These are phyloP conservation scores for Erpetoichthys calabaricus DNA, from an alignment of 2,797 vertebrate species.

Conservation along the genomic window DNA sequence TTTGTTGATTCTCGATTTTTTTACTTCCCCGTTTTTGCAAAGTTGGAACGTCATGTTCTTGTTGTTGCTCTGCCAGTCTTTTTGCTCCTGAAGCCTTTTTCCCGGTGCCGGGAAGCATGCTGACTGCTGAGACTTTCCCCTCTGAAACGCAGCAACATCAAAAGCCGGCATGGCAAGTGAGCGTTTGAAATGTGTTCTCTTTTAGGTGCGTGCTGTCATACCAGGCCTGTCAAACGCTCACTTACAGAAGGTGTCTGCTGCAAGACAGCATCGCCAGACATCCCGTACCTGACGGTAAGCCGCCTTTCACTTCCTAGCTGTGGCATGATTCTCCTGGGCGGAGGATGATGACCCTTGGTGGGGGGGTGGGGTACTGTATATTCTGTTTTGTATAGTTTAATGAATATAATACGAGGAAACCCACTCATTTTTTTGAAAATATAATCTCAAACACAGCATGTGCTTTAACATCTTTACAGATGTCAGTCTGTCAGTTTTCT, in stretches of 20 bases:
- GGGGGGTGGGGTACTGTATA: no score
- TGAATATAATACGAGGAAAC: no score
- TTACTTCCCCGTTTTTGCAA: background rate
- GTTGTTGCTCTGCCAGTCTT: slow-evolving; percentile 15
- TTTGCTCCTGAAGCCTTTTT: background rate
- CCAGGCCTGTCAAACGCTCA: slow-evolving; percentile 86
- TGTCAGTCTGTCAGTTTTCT: no score
- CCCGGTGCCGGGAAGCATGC: background rate
- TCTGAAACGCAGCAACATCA: slow-evolving; percentile 1
- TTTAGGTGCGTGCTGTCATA: slow-evolving; percentile 86
- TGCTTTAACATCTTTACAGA: no score
- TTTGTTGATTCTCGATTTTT: background rate
- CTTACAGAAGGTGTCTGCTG: slow-evolving; percentile 82
- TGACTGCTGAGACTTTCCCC: background rate
- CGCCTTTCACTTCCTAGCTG: background rate
- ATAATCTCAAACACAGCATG: no score
- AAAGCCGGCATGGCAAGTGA: background rate
- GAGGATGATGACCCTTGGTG: no score
- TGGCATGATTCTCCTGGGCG: no score
- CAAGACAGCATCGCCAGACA: slow-evolving; percentile 81
- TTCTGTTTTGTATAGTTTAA: no score
- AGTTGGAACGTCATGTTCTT: slow-evolving; percentile 24
- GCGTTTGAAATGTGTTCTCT: slow-evolving; percentile 20
- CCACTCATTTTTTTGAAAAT: no score
- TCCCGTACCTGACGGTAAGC: slow-evolving; percentile 76